Base-by-base conservation (phyloP, 2,113 vertebrate species). In the Pseudorasbora parva region DNA sequence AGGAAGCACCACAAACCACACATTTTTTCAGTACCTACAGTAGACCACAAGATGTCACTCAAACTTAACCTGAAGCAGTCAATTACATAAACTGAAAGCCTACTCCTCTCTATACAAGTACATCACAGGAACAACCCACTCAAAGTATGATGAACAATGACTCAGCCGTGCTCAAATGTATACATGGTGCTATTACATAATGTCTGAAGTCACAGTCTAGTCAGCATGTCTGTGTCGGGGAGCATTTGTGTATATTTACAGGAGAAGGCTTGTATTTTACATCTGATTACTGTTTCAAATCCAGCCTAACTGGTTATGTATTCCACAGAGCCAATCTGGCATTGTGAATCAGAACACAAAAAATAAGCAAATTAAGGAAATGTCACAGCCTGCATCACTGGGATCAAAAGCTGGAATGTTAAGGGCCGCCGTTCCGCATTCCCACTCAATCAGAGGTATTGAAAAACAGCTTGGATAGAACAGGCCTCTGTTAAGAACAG, bases 1-100 rank as follows among this genome's bases (percentile, higher is more conserved):
- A 33, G 15, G 15, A 37, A 41, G 33, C 66, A 72, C n/a, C 11
- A 23, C 11, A 68, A 68, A 69, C 11, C n/a, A 25, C 49, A 23
- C 17, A 8, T 33, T 19, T 17, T 21, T 81, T 64, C 30, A 68
- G 30, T 81, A 56, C 64, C 17, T n/a, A 33, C 6, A 56, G 6
- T 23, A 54, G 6, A 37, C 79, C 64, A 56, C 79, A 5, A 81
- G 79, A 81, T 81, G 79, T 81, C 79, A 17, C 21, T 56, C 33
- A 54, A 56, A 81, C 17, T 49, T 9, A 79, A 64, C 9, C 43
- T 60, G 2, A 81, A 54, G 23, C 54, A 56, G 30, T 17, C 15
- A 23, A 19, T 45, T 64, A 27, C 1, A 11, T 66, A 6, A 81
- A 68, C 5, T 17, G 6, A 43, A 47, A 8, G 56, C 49, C 49